Percentiles rank a stretch among this genome's conserved stretches.
Conservation (phyloP, 1,140 invertebrate genomes). For the Asobara japonica region DNA sequence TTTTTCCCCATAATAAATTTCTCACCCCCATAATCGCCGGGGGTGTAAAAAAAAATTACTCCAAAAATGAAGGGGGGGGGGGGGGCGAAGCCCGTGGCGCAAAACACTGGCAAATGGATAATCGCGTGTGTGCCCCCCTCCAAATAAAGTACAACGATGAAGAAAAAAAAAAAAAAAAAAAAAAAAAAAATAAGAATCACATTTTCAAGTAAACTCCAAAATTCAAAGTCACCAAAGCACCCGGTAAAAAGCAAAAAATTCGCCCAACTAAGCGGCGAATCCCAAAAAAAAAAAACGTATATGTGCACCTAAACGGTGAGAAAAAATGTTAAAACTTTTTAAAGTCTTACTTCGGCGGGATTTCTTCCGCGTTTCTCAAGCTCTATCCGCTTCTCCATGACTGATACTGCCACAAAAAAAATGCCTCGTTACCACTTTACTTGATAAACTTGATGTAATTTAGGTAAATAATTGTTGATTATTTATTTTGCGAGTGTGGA, state of each 20-base stretch:
- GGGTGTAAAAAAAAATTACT: no score
- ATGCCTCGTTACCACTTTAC: constrained; percentile 31
- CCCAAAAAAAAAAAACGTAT: no score
- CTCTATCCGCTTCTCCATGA: constrained; percentile 93
- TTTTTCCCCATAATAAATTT: constrained; percentile 7
- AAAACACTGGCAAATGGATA: no score
- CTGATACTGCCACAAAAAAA: constrained; percentile 45
- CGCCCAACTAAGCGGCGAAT: no score
- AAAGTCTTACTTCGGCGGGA: constrained; percentile 79
- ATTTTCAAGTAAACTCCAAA: not conserved
- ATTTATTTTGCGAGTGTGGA: not conserved
- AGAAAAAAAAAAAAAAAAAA: not conserved
- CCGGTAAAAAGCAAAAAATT: no score
- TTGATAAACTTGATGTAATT: constrained; percentile 35
- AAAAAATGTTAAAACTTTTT: constrained; percentile 14
- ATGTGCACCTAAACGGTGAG: no score
- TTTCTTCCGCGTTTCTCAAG: constrained; percentile 87
- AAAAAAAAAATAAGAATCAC: not conserved
- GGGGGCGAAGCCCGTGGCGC: no score
- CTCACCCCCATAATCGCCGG: not conserved
- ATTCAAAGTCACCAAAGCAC: no score
- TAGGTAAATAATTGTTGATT: not conserved
- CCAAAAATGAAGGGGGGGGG: no score
- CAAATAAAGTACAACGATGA: not conserved
- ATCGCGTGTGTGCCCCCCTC: no score